A percentile compares a stretch with the other conserved stretches of the same genome.
Conservation (phyloP, 2,888 invertebrate species). For the Hydropsyche betteni region DNA sequence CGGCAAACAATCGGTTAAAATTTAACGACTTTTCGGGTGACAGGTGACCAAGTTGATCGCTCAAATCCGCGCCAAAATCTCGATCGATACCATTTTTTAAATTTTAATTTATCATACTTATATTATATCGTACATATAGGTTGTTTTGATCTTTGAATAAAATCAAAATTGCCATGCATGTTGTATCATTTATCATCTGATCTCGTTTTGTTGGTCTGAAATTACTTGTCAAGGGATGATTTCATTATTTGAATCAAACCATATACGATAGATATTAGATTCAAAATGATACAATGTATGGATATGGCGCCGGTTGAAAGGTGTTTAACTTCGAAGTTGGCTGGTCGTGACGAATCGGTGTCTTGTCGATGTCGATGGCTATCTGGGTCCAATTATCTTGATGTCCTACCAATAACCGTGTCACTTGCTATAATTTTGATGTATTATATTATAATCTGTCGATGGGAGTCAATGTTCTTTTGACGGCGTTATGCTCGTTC, state of each 20-base stretch:
- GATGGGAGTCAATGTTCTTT: neutral
- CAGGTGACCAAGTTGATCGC: no score
- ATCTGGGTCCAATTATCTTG: slow-evolving; percentile 30
- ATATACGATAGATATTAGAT: no score
- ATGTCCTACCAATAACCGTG: slow-evolving; percentile 6
- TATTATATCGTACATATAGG: neutral
- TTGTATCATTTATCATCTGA: neutral
- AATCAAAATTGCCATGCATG: neutral
- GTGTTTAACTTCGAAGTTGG: no score
- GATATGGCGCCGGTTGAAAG: no score
- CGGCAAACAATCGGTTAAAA: slow-evolving; percentile 17
- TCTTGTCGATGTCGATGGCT: slow-evolving; percentile 27
- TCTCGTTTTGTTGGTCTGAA: no score
- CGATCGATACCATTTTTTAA: neutral
- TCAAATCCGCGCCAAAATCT: no score
- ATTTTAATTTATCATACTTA: neutral
- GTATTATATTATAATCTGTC: neutral
- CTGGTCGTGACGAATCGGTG: slow-evolving; percentile 16
- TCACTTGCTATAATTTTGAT: slow-evolving; percentile 13
- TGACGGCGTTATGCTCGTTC: no score
- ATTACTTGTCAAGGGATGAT: no score
- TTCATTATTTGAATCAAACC: no score
- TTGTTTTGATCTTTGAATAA: neutral
- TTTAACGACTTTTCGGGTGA: slow-evolving; percentile 1
- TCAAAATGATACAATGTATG: no score